These are phyloP conservation scores for Zaprionus camerounensis DNA, from an alignment of 1,140 invertebrate species.

Conservation along the genomic window DNA sequence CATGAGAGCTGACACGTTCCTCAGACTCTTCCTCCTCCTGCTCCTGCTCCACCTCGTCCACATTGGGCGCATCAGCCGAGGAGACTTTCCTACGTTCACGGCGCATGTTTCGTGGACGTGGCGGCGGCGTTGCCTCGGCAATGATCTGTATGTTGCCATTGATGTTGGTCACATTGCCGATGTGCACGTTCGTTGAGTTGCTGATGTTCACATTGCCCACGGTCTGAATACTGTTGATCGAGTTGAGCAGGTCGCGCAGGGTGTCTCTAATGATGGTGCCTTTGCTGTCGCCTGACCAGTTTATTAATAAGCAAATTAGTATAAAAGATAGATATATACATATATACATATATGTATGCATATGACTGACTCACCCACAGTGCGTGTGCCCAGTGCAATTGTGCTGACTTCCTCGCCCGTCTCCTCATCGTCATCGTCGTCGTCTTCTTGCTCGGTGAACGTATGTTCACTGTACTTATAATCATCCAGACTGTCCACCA, in stretches of 20 bases:
- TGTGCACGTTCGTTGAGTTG: conserved; percentile 83
- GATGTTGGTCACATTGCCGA: conserved; percentile 84
- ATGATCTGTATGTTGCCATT: conserved; percentile 84
- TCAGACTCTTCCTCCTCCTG: conserved; percentile 56
- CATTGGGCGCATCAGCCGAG: not conserved
- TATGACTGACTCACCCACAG: conserved; percentile 43
- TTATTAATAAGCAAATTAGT: not conserved
- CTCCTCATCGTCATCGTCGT: conserved; percentile 51
- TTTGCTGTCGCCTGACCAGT: conserved; percentile 32
- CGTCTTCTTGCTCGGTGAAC: conserved; percentile 39
- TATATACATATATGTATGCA: not conserved
- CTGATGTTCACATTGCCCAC: conserved; percentile 81
- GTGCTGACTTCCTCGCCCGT: conserved; percentile 65
- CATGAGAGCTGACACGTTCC: conserved; percentile 54
- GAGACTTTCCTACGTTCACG: conserved; percentile 36
- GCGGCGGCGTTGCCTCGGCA: conserved; percentile 34
- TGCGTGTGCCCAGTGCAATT: conserved; percentile 55
- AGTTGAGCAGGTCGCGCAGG: conserved; percentile 67
- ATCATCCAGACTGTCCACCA: conserved; percentile 70
- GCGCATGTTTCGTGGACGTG: conserved; percentile 16
- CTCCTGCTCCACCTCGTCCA: not conserved
- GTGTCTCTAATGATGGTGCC: conserved; percentile 56
- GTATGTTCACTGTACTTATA: conserved; percentile 65
- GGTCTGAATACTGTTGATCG: conserved; percentile 76
- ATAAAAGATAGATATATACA: not conserved